Percentiles rank a stretch among this genome's conserved stretches.
Evolutionary conservation across 2,888 invertebrate genomes (phyloP).

Genomic region (Acanthococcus lagerstroemiae): DNA sequence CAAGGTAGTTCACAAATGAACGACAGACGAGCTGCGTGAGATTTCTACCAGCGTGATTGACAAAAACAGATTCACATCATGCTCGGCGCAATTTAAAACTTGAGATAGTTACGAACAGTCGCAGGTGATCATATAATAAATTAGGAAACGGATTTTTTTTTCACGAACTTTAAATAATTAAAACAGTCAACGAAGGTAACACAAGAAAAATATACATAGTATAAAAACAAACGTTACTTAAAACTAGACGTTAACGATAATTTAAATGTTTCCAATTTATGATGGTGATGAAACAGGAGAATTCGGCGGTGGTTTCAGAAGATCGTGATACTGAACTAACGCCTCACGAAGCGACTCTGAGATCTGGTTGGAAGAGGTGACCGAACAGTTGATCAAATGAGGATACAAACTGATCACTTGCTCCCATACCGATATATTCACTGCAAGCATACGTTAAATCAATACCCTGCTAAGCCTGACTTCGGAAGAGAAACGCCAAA

Average conservation of each 20-base stretch:
- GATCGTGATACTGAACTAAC: conserved; percentile 74
- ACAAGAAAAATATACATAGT: background rate
- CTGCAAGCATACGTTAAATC: conserved; percentile 44
- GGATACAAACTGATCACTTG: conserved; percentile 88
- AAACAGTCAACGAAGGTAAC: conserved; percentile 26
- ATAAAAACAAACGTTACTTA: conserved; percentile 12
- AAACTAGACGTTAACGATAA: background rate
- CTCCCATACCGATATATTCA: conserved; percentile 83
- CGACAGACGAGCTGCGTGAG: too few species aligned
- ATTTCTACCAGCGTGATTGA: too few species aligned
- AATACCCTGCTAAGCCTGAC: background rate
- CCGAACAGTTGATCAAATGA: conserved; percentile 68
- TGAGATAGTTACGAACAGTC: background rate
- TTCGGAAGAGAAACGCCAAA: background rate
- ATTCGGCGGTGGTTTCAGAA: conserved; percentile 55
- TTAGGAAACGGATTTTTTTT: background rate
- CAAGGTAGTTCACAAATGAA: too few species aligned
- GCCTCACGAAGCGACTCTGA: conserved; percentile 72
- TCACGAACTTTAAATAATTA: background rate
- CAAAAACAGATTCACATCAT: too few species aligned
- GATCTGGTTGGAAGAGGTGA: conserved; percentile 68
- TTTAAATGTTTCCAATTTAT: conserved; percentile 2
- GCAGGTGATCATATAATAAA: background rate
- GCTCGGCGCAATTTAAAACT: too few species aligned
- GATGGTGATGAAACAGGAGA: conserved; percentile 17